Conservation (phyloP, 1,140 invertebrate genomes). For the Contarinia nasturtii region DNA sequence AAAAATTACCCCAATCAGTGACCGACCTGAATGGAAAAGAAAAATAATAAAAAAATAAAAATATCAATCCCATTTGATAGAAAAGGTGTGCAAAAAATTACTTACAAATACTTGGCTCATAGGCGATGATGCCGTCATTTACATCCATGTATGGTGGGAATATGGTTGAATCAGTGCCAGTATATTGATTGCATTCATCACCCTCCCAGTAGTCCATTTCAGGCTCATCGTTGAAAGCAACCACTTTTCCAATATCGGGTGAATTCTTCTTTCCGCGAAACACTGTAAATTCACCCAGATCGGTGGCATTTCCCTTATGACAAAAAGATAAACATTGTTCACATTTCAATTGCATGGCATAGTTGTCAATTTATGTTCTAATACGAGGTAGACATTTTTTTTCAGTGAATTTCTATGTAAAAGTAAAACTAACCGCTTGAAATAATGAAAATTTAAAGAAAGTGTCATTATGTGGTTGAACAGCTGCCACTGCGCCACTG, state of each 20-base stretch:
- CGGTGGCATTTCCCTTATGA: slow-evolving; percentile 21
- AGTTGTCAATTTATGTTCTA: no score
- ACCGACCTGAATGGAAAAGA: no score
- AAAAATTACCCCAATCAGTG: no score
- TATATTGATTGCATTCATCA: slow-evolving; percentile 41
- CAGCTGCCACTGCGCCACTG: slow-evolving; percentile 23
- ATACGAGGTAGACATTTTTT: no score
- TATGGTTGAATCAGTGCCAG: slow-evolving; percentile 56
- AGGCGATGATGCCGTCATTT: slow-evolving; percentile 38
- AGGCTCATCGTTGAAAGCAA: slow-evolving; percentile 35
- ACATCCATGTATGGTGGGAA: slow-evolving; percentile 46
- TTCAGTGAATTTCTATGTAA: no score
- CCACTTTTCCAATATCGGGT: slow-evolving; percentile 42
- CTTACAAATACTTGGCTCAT: slow-evolving; percentile 44
- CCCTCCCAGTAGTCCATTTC: slow-evolving; percentile 34
- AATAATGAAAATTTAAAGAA: slow-evolving; percentile 47
- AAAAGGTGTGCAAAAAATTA: slow-evolving; percentile 37
- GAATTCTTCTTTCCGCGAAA: slow-evolving; percentile 45
- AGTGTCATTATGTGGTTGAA: slow-evolving; percentile 31
- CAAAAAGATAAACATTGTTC: no score
- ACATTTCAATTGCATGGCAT: no score
- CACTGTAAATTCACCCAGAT: slow-evolving; percentile 32
- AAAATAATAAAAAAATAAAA: no score
- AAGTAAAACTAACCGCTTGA: slow-evolving; percentile 36
- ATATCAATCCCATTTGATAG: no score